A percentile compares a stretch with the other conserved stretches of the same genome.
Evolutionary conservation across 2,797 vertebrate genomes (phyloP).

Genomic region (Nyctibius grandis): DNA sequence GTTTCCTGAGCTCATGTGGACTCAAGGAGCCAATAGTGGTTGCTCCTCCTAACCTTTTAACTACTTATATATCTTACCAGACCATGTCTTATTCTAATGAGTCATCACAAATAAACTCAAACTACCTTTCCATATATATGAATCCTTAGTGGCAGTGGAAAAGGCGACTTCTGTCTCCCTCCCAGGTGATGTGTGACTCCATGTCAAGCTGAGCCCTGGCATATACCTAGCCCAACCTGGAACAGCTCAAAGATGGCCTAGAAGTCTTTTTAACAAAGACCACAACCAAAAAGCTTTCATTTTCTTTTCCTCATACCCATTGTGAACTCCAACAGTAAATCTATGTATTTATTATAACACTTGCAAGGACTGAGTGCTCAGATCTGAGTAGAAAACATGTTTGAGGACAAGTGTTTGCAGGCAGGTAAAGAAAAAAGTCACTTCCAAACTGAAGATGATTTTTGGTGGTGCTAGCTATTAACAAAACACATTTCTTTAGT

Average conservation of each 20-base stretch:
- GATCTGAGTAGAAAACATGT: background rate
- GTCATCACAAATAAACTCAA: background rate
- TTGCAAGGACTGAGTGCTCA: background rate
- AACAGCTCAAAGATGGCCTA: background rate
- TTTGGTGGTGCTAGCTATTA: background rate
- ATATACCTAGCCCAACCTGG: background rate
- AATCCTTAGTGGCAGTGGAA: background rate
- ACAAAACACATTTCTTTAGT: background rate
- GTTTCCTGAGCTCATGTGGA: background rate
- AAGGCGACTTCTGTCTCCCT: background rate
- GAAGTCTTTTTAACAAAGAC: background rate
- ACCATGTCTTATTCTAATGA: background rate
- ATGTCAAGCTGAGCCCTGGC: background rate
- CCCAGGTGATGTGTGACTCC: background rate
- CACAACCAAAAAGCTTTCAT: background rate
- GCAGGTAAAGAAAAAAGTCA: background rate
- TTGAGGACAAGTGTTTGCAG: background rate
- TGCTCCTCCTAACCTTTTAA: background rate
- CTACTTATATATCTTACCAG: background rate
- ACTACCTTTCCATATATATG: background rate
- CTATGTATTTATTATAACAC: background rate
- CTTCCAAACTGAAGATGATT: background rate
- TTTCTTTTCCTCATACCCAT: background rate
- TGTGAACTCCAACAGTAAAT: background rate
- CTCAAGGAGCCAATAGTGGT: background rate